These are phyloP conservation scores for Eleutherodactylus coqui DNA, from an alignment of 2,797 vertebrate species.

Conservation along the genomic window DNA sequence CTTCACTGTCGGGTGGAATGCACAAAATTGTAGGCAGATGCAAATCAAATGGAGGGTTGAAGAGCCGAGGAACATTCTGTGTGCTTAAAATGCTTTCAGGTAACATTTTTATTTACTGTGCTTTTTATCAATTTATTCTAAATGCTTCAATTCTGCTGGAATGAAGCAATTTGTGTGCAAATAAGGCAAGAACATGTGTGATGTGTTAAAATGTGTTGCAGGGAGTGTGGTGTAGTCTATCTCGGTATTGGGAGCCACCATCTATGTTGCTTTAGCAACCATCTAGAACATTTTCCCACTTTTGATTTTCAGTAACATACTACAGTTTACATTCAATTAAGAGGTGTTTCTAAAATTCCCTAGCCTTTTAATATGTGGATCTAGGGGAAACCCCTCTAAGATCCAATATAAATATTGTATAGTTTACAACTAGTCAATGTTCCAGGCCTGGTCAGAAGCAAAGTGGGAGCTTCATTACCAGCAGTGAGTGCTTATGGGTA, in stretches of 20 bases:
- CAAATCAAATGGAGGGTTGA: slow-evolving; percentile 18
- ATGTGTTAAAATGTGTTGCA: too few relatives aligned
- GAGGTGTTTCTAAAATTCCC: too few relatives aligned
- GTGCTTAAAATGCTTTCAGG: slow-evolving; percentile 4
- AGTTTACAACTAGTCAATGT: too few relatives aligned
- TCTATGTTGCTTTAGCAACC: not conserved
- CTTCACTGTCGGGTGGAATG: not conserved
- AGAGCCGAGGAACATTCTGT: not conserved
- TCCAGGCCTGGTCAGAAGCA: not conserved
- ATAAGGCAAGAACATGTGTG: not conserved
- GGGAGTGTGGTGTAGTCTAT: not conserved
- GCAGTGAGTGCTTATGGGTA: not conserved
- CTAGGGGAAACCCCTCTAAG: too few relatives aligned
- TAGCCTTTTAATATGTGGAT: too few relatives aligned
- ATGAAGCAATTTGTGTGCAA: slow-evolving; percentile 35
- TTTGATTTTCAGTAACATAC: not conserved
- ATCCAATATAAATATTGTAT: too few relatives aligned
- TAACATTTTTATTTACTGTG: slow-evolving; percentile 31
- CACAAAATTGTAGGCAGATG: not conserved
- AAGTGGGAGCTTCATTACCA: not conserved
- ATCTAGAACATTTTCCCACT: not conserved
- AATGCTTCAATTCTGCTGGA: not conserved
- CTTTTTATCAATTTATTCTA: slow-evolving; percentile 12
- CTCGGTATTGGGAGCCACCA: not conserved
- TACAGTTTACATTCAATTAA: not conserved